These are phyloP conservation scores for Chrysolina haemoptera DNA, from an alignment of 2,888 invertebrate genomes.

Conservation along the genomic window DNA sequence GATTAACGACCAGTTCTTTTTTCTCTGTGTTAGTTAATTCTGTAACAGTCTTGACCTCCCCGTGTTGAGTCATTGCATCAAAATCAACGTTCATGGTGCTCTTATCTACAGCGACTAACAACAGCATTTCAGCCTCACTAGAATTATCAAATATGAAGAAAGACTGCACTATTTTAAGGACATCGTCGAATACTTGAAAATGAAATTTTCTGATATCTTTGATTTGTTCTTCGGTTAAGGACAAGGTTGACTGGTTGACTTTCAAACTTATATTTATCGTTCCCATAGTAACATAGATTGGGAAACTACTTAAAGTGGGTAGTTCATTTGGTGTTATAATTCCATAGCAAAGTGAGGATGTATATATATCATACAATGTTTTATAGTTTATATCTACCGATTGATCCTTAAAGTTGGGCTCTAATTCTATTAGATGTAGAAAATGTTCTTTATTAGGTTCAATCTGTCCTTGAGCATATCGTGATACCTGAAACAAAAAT, in stretches of 20 bases:
- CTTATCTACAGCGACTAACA: slow-evolving; percentile 70
- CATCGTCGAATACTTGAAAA: slow-evolving; percentile 80
- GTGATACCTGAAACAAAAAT: slow-evolving; percentile 71
- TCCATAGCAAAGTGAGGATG: slow-evolving; percentile 74
- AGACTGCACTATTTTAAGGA: slow-evolving; percentile 77
- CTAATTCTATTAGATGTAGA: slow-evolving; percentile 75
- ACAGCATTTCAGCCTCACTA: slow-evolving; percentile 68
- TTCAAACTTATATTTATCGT: slow-evolving; percentile 72
- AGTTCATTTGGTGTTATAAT: slow-evolving; percentile 76
- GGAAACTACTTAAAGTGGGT: slow-evolving; percentile 79
- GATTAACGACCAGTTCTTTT: slow-evolving; percentile 71
- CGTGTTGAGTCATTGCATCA: slow-evolving; percentile 71
- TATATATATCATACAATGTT: slow-evolving; percentile 73
- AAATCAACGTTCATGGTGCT: slow-evolving; percentile 74
- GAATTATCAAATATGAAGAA: slow-evolving; percentile 74
- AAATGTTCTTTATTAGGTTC: slow-evolving; percentile 60
- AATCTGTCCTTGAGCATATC: slow-evolving; percentile 68
- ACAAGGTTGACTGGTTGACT: slow-evolving; percentile 70
- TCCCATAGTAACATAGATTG: slow-evolving; percentile 81
- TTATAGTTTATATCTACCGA: slow-evolving; percentile 71
- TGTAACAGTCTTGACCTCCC: slow-evolving; percentile 67
- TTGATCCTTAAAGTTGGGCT: slow-evolving; percentile 71
- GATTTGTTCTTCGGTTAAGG: slow-evolving; percentile 71
- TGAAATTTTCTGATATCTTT: slow-evolving; percentile 77
- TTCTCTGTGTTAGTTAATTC: slow-evolving; percentile 72